These are phyloP conservation scores for Phylloscopus trochiloides DNA, from an alignment of 2,113 vertebrate genomes.

Conservation along the genomic window DNA sequence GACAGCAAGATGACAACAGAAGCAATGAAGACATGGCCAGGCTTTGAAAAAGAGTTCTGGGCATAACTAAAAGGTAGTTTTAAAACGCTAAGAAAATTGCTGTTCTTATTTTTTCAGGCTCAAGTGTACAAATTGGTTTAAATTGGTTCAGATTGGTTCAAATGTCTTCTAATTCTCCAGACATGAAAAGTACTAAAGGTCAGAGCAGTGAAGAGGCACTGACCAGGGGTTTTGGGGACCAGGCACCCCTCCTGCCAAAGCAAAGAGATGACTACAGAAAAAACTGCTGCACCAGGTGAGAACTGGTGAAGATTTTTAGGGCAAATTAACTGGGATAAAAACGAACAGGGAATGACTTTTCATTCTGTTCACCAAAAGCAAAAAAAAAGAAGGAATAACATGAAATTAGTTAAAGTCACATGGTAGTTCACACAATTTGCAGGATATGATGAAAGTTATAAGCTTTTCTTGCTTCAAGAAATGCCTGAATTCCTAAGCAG, in stretches of 20 bases:
- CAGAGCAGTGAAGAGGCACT: neutral
- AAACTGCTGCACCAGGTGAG: neutral
- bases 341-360: neutral
- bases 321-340: neutral
- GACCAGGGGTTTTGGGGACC: neutral
- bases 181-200: accelerated
- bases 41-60: neutral
- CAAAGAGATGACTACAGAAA: neutral
- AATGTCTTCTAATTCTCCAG: neutral
- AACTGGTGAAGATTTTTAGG: neutral
- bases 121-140: neutral
- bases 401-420: neutral
- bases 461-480: neutral
- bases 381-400: neutral
- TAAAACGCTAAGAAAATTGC: neutral
- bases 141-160: neutral
- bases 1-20: neutral
- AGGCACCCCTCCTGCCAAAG: neutral
- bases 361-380: neutral
- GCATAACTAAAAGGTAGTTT: neutral
- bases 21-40: neutral
- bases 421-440: neutral
- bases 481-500: neutral
- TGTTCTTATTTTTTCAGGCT: neutral
- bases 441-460: neutral